Conservation (phyloP, 2,888 invertebrate genomes). For the Vanessa cardui region DNA sequence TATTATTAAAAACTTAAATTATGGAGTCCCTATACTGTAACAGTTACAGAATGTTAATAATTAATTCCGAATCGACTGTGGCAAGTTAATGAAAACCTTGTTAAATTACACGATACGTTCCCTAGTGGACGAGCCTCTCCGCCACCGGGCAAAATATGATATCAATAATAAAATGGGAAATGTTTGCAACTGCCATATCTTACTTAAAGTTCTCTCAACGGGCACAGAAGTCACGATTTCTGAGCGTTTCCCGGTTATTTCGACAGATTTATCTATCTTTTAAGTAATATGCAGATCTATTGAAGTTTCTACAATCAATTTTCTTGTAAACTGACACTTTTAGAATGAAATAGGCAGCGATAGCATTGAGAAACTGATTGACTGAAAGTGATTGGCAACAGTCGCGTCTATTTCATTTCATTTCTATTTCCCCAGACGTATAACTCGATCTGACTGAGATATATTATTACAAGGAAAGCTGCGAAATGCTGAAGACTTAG, state of each 20-base stretch:
- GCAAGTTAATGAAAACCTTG: too few species aligned
- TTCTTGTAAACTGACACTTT: conserved; percentile 7
- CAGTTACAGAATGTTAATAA: too few species aligned
- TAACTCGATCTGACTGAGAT: conserved; percentile 7
- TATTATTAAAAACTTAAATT: too few species aligned
- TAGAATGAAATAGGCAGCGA: conserved; percentile 6
- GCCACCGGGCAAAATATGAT: too few species aligned
- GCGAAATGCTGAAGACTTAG: not conserved
- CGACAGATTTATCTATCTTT: conserved; percentile 7
- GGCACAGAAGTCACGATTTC: conserved; percentile 18
- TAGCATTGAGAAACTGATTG: not conserved
- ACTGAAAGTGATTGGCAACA: conserved; percentile 18
- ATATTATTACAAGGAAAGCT: conserved; percentile 7
- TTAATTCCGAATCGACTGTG: too few species aligned
- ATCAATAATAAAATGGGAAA: too few species aligned
- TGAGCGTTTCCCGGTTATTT: not conserved
- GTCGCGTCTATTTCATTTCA: conserved; percentile 11
- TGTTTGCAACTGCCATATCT: too few species aligned
- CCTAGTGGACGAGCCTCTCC: too few species aligned
- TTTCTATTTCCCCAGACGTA: conserved; percentile 9
- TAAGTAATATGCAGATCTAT: conserved; percentile 11
- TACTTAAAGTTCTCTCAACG: not conserved
- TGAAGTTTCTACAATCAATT: conserved; percentile 7
- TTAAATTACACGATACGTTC: too few species aligned
- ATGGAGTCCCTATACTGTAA: too few species aligned